Evolutionary conservation across 2,888 invertebrate species (phyloP), one percentile per base, ranked within the genome.

Genomic region (Formica aserva): DNA sequence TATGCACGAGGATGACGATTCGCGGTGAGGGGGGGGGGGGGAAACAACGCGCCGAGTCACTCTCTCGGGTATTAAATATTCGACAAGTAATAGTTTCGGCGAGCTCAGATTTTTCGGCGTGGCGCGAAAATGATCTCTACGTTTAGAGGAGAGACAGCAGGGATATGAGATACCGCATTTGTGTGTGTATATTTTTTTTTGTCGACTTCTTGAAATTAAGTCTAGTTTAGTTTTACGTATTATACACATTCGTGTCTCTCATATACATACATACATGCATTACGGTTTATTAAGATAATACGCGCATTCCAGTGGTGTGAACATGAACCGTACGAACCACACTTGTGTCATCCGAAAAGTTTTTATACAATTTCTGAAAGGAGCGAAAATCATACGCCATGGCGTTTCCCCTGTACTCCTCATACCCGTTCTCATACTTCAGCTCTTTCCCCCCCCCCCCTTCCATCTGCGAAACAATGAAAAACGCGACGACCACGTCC

Each of bases 281-380:
- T 6, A n/a, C 18, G n/a, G 9, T 48, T 75, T 75, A 48, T 75
- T 75, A 48, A 66, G 66, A 45, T 75, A 48, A 26, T 48, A 75
- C 13, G 66, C 66, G 75, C 75, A 75, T 75, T 75, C 75, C 66
- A 74, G 29, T n/a, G 60, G 9, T 62, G 26, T 4, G 26, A 60
- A 60, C 38, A 45, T 29, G 41, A 63, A 29, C 13, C 22, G 22
- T 55, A 11, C n/a, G 55, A 22, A 26, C 22, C 35, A 55, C 18
- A 35, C 5, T 32, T 29, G n/a, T 15, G 26, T 18, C 41, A 18
- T 65, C 4, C 6, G 18, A 18, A 57, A 48, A 41, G 0, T 75
- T 76, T 15, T 3, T 48, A 22, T 22, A 45, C 45, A 15, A 38
- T 26, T 63, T 29, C n/a, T 6, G 13, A 67, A 52, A 45, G 52